phyloP scores from a whole-genome alignment of 2,113 vertebrate genomes.

The Pygoscelis antarcticus region DNA sequence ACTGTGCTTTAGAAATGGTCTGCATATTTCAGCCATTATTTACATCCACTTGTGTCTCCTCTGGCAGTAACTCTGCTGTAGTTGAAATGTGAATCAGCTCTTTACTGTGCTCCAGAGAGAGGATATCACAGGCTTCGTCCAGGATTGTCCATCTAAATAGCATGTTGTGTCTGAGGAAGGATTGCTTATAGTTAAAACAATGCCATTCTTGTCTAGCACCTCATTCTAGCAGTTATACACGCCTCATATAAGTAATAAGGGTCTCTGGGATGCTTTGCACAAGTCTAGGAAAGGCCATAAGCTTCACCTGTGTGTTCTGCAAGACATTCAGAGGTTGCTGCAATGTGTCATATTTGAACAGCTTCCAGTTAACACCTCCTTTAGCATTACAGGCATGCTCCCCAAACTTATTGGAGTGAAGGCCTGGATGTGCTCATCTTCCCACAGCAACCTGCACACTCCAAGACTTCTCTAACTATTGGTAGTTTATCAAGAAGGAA shows the following conservation, averaged over 20 bases:
- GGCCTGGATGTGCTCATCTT: neutral
- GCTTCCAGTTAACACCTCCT: neutral
- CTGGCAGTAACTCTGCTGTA: neutral
- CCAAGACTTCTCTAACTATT: neutral
- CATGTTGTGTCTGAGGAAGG: neutral
- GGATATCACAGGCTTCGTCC: neutral
- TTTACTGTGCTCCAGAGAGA: neutral
- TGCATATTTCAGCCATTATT: neutral
- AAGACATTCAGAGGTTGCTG: neutral
- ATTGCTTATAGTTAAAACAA: neutral
- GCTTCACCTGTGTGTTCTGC: neutral
- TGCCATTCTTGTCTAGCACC: neutral
- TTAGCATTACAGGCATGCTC: neutral
- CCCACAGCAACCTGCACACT: neutral
- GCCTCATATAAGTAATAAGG: neutral
- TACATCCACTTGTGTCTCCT: neutral
- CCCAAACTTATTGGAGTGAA: neutral
- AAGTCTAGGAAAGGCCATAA: neutral
- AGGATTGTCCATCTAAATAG: neutral
- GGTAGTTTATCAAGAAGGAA: neutral
- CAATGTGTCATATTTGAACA: neutral
- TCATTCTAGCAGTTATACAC: neutral
- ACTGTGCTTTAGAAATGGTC: neutral
- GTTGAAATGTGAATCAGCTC: neutral
- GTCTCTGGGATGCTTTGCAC: neutral